phyloP scores from a whole-genome alignment of 2,888 invertebrate species.

The Andrena chrysosceles region DNA sequence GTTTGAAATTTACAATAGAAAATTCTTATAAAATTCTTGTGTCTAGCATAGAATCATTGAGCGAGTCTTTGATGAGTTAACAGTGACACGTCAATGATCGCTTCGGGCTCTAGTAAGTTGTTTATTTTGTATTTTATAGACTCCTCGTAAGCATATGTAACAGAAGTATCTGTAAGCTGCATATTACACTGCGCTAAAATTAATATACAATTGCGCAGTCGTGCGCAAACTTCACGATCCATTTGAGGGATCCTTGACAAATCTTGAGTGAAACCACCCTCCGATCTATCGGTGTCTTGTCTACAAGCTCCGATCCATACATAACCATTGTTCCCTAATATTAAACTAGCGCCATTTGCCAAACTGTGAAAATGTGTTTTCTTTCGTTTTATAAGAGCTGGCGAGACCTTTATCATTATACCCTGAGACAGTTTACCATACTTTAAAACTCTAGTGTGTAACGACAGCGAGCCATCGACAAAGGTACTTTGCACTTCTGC shows the following conservation, averaged over 20 bases:
- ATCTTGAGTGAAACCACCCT: slow-evolving; percentile 92
- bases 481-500: slow-evolving; percentile 98
- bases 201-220: slow-evolving; percentile 95
- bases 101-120: slow-evolving; percentile 93
- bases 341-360: slow-evolving; percentile 95
- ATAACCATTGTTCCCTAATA: slow-evolving; percentile 98
- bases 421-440: slow-evolving; percentile 99
- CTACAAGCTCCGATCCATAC: slow-evolving; percentile 95
- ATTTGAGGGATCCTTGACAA: slow-evolving; percentile 88
- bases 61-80: slow-evolving; percentile 90
- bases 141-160: slow-evolving; percentile 95
- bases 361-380: slow-evolving; percentile 98
- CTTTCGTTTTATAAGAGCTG: slow-evolving; percentile 95
- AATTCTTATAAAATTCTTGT: slow-evolving; percentile 13
- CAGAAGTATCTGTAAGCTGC: slow-evolving; percentile 96
- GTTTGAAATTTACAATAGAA: neutral
- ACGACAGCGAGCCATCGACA: slow-evolving; percentile 95
- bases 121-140: slow-evolving; percentile 92
- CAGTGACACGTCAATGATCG: slow-evolving; percentile 93
- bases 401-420: slow-evolving; percentile 94
- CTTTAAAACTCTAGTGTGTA: slow-evolving; percentile 98
- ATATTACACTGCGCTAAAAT: slow-evolving; percentile 95
- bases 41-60: slow-evolving; percentile 35
- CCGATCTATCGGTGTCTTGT: slow-evolving; percentile 88
- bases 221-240: slow-evolving; percentile 94